Evolutionary conservation across 64 coral and sea anemone species (phyloP), one percentile per base, ranked within the genome.

Genomic region (Pocillopora damicornis): DNA sequence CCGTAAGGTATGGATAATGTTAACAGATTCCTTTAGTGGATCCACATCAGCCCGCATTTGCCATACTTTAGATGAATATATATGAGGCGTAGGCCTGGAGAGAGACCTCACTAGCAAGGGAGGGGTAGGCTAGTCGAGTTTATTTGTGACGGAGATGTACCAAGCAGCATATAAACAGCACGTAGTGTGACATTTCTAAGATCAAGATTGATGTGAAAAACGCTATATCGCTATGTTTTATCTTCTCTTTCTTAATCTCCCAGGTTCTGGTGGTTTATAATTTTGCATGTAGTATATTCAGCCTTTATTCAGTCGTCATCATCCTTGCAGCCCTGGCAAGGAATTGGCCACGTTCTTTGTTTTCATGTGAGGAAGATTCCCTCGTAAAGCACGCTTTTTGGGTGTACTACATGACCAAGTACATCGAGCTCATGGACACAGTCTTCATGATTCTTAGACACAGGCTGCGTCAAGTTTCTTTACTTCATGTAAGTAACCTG

Each of bases 401-500:
- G 60, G 86, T 95, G 25, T 99, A 99, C 79, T 95, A 89, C 74
- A 73, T 93, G 18, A 99, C 97, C 18, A 99, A 99, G 84, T 92
- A 92, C 57, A 59, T 99, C 10, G 97, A 99, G 79, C 73, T 99
- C 26, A 25, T 99, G 5, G 97, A 99, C 63, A 99, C 97, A 18
- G 80, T 99, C 14, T 95, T 99, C 63, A 99, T 99, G 97, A 92
- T 99, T 65, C 69, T 99, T 63, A 92, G 97, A 74, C 97, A 99
- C 88, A 92, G 76, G 25, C 90, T 93, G 77, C 81, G 97, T 9
- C 97, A 99, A 72, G 90, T 99, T 63, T 95, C 97, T 11, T 87
- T 99, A 45, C 88, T 99, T 57, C 97, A 99, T 93, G 97, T 99
- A 93, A 95, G 97, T 74, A 75, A 20, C 64, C 18, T 86, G 15